These are phyloP conservation scores for Phylloscopus whistleri DNA, from an alignment of 2,113 vertebrate species.

Conservation along the genomic window DNA sequence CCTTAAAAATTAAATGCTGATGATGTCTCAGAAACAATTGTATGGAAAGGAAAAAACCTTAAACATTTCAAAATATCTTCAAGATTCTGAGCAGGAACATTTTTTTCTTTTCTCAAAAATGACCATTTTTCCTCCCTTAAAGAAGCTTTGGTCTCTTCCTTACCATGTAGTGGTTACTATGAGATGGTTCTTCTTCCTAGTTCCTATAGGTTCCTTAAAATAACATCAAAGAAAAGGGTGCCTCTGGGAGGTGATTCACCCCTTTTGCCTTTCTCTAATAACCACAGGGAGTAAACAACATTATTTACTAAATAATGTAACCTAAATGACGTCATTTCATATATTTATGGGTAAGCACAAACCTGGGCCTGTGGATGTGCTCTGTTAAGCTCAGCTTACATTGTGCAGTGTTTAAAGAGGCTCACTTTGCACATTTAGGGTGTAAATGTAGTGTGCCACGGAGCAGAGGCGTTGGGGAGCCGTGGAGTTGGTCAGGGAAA, in stretches of 20 bases:
- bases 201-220: background rate
- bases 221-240: background rate
- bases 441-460: rapidly evolving
- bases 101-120: background rate
- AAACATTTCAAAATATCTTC: background rate
- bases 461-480: background rate
- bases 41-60: background rate
- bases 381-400: rapidly evolving
- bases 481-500: background rate
- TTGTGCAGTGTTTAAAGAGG: background rate
- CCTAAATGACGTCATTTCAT: background rate
- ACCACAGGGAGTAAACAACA: background rate
- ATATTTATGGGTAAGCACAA: background rate
- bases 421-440: background rate
- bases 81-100: background rate
- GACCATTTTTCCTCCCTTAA: background rate
- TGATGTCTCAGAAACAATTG: background rate
- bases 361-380: no score
- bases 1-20: background rate
- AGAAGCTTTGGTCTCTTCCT: background rate
- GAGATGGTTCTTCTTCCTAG: background rate
- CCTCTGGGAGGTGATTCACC: background rate
- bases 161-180: background rate
- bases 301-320: background rate
- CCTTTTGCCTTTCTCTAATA: background rate